Percentiles rank a stretch among this genome's conserved stretches.
Conservation (phyloP, 2,888 invertebrate species). For the Tenthredo scrophulariae region DNA sequence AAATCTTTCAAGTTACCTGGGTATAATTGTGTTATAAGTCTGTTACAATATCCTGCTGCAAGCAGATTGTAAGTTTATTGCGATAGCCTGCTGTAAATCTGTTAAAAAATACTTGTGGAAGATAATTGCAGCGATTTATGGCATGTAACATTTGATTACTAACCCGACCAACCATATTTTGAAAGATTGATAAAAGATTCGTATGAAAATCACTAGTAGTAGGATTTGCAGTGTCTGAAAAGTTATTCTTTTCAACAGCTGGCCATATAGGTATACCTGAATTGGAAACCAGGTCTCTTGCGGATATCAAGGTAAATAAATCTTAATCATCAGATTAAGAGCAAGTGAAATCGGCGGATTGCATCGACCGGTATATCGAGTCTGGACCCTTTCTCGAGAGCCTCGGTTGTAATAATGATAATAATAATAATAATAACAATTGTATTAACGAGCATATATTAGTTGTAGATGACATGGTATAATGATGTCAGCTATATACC, state of each 20-base stretch:
- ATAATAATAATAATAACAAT: not conserved
- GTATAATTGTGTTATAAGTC: too few relatives aligned
- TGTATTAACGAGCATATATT: not conserved
- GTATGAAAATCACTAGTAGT: too few relatives aligned
- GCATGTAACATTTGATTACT: too few relatives aligned
- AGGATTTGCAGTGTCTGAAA: not conserved
- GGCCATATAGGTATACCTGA: constrained; percentile 6
- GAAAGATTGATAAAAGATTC: too few relatives aligned
- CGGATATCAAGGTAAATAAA: constrained; percentile 25
- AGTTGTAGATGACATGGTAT: not conserved
- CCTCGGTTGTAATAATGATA: constrained; percentile 2
- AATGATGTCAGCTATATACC: not conserved
- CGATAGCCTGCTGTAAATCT: too few relatives aligned
- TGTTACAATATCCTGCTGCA: too few relatives aligned
- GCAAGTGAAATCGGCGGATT: constrained; percentile 12
- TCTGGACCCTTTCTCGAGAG: not conserved
- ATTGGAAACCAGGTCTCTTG: constrained; percentile 23
- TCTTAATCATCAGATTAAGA: constrained; percentile 25
- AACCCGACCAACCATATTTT: too few relatives aligned
- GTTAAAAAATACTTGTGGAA: too few relatives aligned
- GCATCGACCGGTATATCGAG: constrained; percentile 2
- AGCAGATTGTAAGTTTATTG: too few relatives aligned
- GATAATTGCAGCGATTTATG: too few relatives aligned
- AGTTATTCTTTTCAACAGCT: not conserved
- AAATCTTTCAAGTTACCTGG: too few relatives aligned